A percentile compares a stretch with the other conserved stretches of the same genome.
phyloP scores from a whole-genome alignment of 2,888 invertebrate species.

The Acleris laterana region DNA sequence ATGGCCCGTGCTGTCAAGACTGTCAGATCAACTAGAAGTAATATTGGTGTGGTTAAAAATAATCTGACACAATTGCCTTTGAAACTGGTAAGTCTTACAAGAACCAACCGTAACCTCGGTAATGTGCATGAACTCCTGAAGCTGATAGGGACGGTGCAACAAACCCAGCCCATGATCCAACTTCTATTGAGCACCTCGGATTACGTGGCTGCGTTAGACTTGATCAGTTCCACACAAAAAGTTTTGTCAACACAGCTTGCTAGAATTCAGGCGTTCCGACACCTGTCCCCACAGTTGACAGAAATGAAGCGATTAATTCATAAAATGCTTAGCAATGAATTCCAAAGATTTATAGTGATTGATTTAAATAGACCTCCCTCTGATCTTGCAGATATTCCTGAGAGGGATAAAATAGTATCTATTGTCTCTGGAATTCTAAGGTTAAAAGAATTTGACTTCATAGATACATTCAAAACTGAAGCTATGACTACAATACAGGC shows the following conservation, averaged over 20 bases:
- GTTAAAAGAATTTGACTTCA: constrained; percentile 93
- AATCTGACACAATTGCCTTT: constrained; percentile 92
- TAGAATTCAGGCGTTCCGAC: constrained; percentile 97
- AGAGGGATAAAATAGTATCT: constrained; percentile 93
- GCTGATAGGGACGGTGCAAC: constrained; percentile 97
- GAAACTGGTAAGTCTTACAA: constrained; percentile 88
- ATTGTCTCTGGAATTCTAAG: constrained; percentile 96
- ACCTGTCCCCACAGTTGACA: constrained; percentile 96
- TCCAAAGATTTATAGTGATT: constrained; percentile 94
- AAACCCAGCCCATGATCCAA: constrained; percentile 99
- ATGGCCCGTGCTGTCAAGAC: constrained; percentile 92
- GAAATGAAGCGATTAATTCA: constrained; percentile 98
- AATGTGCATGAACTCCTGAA: constrained; percentile 90
- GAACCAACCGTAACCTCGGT: constrained; percentile 86
- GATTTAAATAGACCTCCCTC: constrained; percentile 94
- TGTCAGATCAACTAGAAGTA: constrained; percentile 89
- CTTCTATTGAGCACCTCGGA: constrained; percentile 96
- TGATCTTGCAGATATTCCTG: constrained; percentile 85
- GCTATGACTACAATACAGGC: constrained; percentile 94
- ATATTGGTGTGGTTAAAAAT: constrained; percentile 90
- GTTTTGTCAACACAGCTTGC: constrained; percentile 94
- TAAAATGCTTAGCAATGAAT: constrained; percentile 98
- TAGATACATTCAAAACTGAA: constrained; percentile 94
- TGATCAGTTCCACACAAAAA: constrained; percentile 98
- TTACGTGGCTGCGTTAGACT: constrained; percentile 98